Evolutionary conservation across 2,113 vertebrate species (phyloP).

Genomic region (Origma solitaria): DNA sequence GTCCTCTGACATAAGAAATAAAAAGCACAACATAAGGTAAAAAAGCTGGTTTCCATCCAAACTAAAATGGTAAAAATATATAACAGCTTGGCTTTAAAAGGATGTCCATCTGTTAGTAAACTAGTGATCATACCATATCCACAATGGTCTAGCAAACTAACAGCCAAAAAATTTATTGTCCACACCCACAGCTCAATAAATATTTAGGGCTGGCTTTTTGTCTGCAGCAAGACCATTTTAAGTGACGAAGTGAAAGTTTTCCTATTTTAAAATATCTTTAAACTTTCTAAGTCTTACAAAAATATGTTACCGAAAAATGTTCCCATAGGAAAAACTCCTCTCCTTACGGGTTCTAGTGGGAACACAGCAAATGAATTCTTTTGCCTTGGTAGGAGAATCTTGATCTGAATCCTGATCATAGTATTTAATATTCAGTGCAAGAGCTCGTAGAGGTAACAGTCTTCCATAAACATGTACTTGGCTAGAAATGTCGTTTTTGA

Average conservation of each 20-base stretch:
- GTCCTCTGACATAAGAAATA: not conserved
- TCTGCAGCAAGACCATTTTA: not conserved
- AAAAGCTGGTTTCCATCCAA: constrained; percentile 7
- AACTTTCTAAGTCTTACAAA: not conserved
- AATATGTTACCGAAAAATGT: not conserved
- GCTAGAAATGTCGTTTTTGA: not conserved
- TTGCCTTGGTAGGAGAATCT: not conserved
- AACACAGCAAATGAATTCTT: not conserved
- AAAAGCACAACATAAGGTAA: not conserved
- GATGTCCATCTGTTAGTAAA: constrained; percentile 9
- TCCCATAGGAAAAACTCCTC: not conserved
- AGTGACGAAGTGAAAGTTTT: not conserved
- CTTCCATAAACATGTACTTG: not conserved
- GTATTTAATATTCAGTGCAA: not conserved
- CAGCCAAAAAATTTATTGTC: not conserved
- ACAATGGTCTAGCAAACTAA: not conserved
- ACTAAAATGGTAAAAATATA: not conserved
- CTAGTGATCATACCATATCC: not conserved
- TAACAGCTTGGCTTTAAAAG: constrained; percentile 20
- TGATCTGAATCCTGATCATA: not conserved
- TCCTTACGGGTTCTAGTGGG: not conserved
- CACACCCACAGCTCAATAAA: not conserved
- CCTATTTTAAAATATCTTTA: not conserved
- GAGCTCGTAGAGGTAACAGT: not conserved
- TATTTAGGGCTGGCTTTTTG: not conserved